Base-by-base conservation (phyloP, 30 jellyfish, hydroid and myxozoan species). In the Aurelia aurita region DNA sequence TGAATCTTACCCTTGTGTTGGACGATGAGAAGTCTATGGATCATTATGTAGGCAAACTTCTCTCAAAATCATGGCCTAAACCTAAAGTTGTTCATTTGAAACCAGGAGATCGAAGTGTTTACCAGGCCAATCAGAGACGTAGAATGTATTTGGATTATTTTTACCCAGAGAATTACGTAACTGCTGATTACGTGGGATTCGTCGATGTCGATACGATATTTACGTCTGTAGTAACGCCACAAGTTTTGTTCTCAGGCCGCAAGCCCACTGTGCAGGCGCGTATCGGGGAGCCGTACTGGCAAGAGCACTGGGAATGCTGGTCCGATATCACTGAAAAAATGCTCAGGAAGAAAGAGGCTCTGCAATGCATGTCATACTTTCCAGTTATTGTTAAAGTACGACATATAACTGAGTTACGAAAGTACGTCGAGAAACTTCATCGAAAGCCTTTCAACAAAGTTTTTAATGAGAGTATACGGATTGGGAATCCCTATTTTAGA, bases 141-240 rank as follows among this genome's bases (percentile, higher is more conserved):
- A 47, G 97, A 14, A 89, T 80, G 94, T 89, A 22, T 43, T 61
- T 45, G 75, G 88, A 85, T 60, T 77, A 77, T 43, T 77, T 77
- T 47, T 77, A 58, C 29, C 88, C 88, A 16, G 88, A 77, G 19
- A 20, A 64, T 1, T 96, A 60, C 46, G 87, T 81, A 1, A 47
- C 62, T 23, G 86, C 89, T 16, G 81, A 82, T 19, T 89, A 34
- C 74, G 89, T 89, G 32, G 97, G 94, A 16, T 89, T 69, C 53
- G 86, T 89, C n/a, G 97, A 89, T 72, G 63, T 85, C 32, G 97
- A 89, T 39, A 80, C 85, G 15, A 31, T 89, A 80, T 79, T 89
- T 61, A 72, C 78, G 23, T 28, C 94, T 0, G 82, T 74, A 21
- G 95, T 89, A 47, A 89, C 97, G 20, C 94, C 94, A 15, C 35